A percentile compares a stretch with the other conserved stretches of the same genome.
Conservation (phyloP, 2,113 vertebrate genomes). For the Bubalus kerabau region DNA sequence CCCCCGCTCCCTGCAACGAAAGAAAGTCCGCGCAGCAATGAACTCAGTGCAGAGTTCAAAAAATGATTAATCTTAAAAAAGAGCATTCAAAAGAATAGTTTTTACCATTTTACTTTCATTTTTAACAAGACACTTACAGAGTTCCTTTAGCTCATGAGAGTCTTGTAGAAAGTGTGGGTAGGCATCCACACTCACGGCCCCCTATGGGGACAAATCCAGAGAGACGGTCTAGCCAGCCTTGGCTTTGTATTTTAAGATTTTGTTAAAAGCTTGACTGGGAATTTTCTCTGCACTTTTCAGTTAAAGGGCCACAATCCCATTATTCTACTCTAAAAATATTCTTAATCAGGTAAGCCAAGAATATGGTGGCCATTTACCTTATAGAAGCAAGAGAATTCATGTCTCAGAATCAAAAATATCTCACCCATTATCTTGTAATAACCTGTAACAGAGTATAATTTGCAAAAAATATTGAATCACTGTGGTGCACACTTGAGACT, state of each 20-base stretch:
- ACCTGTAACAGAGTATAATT: background rate
- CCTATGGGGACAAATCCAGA: background rate
- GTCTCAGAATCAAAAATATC: background rate
- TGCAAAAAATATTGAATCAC: background rate
- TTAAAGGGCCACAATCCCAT: background rate
- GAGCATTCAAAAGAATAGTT: background rate
- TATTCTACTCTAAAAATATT: background rate
- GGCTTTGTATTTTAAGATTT: background rate
- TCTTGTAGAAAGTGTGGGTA: background rate
- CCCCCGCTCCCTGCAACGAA: accelerated
- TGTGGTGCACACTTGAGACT: background rate
- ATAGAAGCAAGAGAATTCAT: background rate
- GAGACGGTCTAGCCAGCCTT: background rate
- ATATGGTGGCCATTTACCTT: background rate
- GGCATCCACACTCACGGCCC: background rate
- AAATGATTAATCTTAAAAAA: background rate
- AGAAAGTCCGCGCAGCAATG: background rate
- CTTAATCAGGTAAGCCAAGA: background rate
- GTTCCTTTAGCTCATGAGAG: background rate
- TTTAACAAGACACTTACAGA: background rate
- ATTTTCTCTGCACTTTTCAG: background rate
- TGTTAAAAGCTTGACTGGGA: background rate
- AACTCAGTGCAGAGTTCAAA: background rate
- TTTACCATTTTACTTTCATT: background rate
- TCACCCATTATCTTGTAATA: background rate